Conservation (phyloP, 2,888 invertebrate genomes). For the Lathronympha strigana region DNA sequence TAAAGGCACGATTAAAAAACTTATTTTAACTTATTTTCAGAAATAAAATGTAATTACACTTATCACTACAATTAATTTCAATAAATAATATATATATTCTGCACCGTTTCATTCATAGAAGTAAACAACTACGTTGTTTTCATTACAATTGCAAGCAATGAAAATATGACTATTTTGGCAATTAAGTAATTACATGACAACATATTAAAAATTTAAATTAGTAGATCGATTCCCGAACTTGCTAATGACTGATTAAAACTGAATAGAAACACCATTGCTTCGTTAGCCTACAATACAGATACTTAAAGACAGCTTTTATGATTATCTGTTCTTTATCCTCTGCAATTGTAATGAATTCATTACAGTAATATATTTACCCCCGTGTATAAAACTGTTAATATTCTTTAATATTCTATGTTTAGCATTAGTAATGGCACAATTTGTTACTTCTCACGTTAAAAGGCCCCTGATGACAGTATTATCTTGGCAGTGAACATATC, state of each 20-base stretch:
- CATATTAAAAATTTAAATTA: neutral
- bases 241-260: neutral
- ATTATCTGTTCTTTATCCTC: neutral
- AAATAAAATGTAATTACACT: slow-evolving; percentile 36
- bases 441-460: slow-evolving; percentile 55
- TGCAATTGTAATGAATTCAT: slow-evolving; percentile 13
- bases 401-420: slow-evolving; percentile 52
- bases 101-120: slow-evolving; percentile 30
- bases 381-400: slow-evolving; percentile 47
- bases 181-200: neutral
- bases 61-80: slow-evolving; percentile 36
- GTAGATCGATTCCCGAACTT: neutral
- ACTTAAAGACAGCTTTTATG: neutral
- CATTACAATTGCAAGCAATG: neutral
- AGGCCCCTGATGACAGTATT: slow-evolving; percentile 57
- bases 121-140: slow-evolving; percentile 6
- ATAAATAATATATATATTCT: slow-evolving; percentile 38
- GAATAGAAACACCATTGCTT: neutral
- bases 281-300: neutral
- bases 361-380: slow-evolving; percentile 29
- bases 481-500: slow-evolving; percentile 37
- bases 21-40: slow-evolving; percentile 29
- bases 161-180: neutral
- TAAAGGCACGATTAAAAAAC: slow-evolving; percentile 34
- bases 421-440: slow-evolving; percentile 76